Base-by-base conservation (phyloP, 23 tunicate species). In the Styela plicata region DNA sequence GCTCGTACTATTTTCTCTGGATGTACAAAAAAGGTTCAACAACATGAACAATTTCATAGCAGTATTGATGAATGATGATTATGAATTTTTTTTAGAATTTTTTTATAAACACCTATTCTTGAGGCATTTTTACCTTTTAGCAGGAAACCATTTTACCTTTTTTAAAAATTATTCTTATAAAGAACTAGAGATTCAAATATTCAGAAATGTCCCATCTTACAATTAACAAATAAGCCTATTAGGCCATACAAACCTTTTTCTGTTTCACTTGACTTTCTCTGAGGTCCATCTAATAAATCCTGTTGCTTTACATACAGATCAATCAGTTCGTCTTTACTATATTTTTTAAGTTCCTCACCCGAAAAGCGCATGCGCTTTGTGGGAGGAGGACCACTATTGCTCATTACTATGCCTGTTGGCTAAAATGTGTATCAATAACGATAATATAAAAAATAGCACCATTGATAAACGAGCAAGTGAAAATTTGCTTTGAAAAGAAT, bases 241-340 rank as follows among this genome's bases (percentile, higher is more conserved):
- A 44, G 57, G n/a, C 64, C 20, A 57, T 27, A 17, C 70, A 66
- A 28, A 85, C 80, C 57, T 26, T 22, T 69, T 19, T 67, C 82
- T 53, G 31, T 35, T 1, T n/a, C 19, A 1, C 34, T 26, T 5
- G 80, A 34, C 82, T 85, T 90, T 30, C 52, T 62, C 83, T 91
- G 91, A 33, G 83, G 44, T 18, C 82, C 74, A 36, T 82, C 78
- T 30, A 91, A 57, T 70, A 76, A 73, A 23, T 83, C 63, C 52
- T 83, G 82, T 64, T 86, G 97, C 34, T 78, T 79, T 35, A 74
- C 64, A 64, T 61, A 78, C 32, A 52, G 89, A 23, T 78, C 79
- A 30, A 91, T 83, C 34, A 90, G 32, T 34, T 91, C 97, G 78
- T 86, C 88, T 67, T 91, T 91, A 61, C 70, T 79, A 36, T 82